Conservation (phyloP, 2,888 invertebrate genomes). For the Drosophila anomelani region DNA sequence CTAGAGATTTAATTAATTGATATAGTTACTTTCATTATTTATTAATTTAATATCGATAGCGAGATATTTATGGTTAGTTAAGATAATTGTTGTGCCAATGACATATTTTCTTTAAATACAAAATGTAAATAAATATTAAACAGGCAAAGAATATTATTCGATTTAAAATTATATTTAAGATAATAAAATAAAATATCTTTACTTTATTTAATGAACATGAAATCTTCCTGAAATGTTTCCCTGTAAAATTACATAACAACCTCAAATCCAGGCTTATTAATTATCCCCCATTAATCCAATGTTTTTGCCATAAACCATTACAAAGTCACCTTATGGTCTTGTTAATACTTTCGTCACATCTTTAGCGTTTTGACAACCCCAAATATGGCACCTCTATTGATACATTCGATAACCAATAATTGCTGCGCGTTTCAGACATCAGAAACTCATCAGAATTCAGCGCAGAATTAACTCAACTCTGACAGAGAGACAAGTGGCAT, state of each 20-base stretch:
- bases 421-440: constrained; percentile 11
- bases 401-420: constrained; percentile 15
- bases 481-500: constrained; percentile 6
- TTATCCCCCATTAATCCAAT: constrained; percentile 8
- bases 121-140: background rate
- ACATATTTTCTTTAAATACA: background rate
- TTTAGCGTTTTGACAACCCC: constrained; percentile 8
- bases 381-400: constrained; percentile 14
- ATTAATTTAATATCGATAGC: background rate
- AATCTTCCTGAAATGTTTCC: background rate
- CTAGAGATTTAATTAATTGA: constrained; percentile 7
- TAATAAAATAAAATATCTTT: background rate
- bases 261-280: background rate
- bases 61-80: background rate
- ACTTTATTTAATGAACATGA: background rate
- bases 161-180: no score
- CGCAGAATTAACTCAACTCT: background rate
- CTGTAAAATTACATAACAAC: background rate
- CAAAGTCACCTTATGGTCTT: background rate
- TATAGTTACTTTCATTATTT: background rate
- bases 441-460: constrained; percentile 19
- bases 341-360: constrained; percentile 15
- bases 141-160: no score
- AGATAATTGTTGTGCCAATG: background rate
- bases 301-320: constrained; percentile 7